Evolutionary conservation across 2,888 invertebrate species (phyloP).

Genomic region (Pammene aurita): DNA sequence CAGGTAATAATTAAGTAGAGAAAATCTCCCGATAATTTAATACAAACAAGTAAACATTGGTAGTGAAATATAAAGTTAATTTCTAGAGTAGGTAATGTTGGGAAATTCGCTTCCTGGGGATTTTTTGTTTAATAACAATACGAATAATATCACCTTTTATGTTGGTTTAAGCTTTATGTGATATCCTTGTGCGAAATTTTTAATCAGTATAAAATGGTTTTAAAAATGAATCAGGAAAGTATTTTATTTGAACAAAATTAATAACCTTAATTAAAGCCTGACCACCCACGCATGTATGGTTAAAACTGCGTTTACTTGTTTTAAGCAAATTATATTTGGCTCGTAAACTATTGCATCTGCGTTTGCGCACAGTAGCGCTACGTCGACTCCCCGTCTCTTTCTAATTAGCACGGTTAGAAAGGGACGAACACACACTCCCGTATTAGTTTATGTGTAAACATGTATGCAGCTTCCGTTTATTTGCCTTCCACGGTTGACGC

Average conservation of each 20-base stretch:
- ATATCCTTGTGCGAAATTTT: too few species aligned
- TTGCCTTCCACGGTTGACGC: constrained; percentile 18
- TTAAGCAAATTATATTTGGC: neutral
- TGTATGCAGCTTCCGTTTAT: constrained; percentile 21
- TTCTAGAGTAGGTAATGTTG: neutral
- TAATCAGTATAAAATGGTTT: too few species aligned
- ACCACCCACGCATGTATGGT: neutral
- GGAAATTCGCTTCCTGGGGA: neutral
- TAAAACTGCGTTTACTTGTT: neutral
- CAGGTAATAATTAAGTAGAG: neutral
- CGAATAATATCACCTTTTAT: neutral
- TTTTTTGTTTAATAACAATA: neutral
- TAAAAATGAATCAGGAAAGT: too few species aligned
- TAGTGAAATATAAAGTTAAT: neutral
- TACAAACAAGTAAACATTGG: constrained; percentile 3
- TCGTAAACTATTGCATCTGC: neutral
- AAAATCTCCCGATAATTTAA: neutral
- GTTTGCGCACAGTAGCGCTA: neutral
- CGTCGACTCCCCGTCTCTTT: neutral
- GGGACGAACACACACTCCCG: neutral
- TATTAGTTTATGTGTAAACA: constrained; percentile 9
- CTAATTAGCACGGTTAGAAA: neutral
- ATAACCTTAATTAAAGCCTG: neutral
- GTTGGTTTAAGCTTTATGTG: too few species aligned
- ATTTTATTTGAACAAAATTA: too few species aligned